phyloP scores from a whole-genome alignment of 2,797 vertebrate genomes.

The Meda fulgida region DNA sequence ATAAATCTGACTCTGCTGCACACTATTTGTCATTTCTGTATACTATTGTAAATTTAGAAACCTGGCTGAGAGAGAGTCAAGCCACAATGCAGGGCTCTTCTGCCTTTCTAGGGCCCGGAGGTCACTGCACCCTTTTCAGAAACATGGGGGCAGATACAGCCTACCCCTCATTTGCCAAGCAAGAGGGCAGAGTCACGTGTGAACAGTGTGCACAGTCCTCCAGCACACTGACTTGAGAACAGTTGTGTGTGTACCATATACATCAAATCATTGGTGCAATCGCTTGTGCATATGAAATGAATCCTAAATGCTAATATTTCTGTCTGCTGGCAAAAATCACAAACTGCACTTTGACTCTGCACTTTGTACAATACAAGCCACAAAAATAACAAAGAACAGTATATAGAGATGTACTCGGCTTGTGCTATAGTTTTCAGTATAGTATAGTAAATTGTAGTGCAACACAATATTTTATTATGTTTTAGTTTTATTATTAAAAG shows the following conservation, averaged over 20 bases:
- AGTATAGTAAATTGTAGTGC: not conserved
- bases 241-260: constrained; percentile 2
- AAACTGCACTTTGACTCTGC: not conserved
- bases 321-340: not conserved
- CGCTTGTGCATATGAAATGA: not conserved
- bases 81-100: constrained; percentile 19
- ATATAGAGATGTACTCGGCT: not conserved
- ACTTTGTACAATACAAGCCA: not conserved
- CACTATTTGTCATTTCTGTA: not conserved
- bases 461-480: not conserved
- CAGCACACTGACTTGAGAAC: constrained; percentile 5
- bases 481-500: not conserved
- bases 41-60: constrained; percentile 70
- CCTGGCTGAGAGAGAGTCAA: constrained; percentile 32
- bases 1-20: not conserved
- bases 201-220: not conserved
- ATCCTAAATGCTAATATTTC: constrained; percentile 9
- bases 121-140: constrained; percentile 42
- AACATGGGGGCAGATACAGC: constrained; percentile 25
- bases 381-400: not conserved
- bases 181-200: constrained; percentile 24
- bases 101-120: constrained; percentile 39
- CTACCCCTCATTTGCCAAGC: constrained; percentile 25
- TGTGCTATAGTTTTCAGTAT: not conserved
- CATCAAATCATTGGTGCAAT: constrained; percentile 4